Evolutionary conservation across 2,797 vertebrate genomes (phyloP).

Genomic region (Ataeniobius toweri): DNA sequence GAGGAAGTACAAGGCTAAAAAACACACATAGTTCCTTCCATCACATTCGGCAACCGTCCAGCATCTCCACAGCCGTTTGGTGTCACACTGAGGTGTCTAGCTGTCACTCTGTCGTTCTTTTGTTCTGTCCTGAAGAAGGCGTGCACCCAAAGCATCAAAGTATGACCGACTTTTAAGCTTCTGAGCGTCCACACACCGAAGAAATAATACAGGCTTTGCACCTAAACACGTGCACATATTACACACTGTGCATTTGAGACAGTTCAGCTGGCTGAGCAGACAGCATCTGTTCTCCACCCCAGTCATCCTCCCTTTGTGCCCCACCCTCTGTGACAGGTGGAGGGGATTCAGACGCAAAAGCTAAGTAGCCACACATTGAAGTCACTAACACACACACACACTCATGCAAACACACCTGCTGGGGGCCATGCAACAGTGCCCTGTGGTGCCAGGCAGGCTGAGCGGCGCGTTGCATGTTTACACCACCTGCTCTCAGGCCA

Average conservation of each 20-base stretch:
- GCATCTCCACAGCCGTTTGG: slow-evolving; percentile 49
- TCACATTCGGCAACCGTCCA: slow-evolving; percentile 54
- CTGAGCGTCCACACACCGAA: slow-evolving; percentile 22
- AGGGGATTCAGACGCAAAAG: slow-evolving; percentile 61
- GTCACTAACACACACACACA: slow-evolving; percentile 60
- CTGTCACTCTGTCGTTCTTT: slow-evolving; percentile 58
- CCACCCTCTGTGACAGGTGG: slow-evolving; percentile 80
- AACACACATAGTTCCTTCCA: slow-evolving; percentile 33
- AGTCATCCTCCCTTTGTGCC: slow-evolving; percentile 64
- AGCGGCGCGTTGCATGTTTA: slow-evolving; percentile 57
- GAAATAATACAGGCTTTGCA: slow-evolving; percentile 25
- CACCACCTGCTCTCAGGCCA: slow-evolving; percentile 75
- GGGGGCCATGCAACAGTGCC: slow-evolving; percentile 57
- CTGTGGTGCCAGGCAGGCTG: slow-evolving; percentile 66
- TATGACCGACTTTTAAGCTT: slow-evolving; percentile 61
- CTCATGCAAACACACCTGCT: slow-evolving; percentile 62
- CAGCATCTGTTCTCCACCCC: slow-evolving; percentile 78
- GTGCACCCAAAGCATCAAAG: slow-evolving; percentile 59
- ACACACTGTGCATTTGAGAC: slow-evolving; percentile 55
- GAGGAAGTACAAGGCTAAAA: slow-evolving; percentile 43
- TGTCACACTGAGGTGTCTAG: slow-evolving; percentile 45
- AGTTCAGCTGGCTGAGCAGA: slow-evolving; percentile 63
- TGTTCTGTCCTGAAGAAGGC: slow-evolving; percentile 59
- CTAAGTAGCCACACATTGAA: slow-evolving; percentile 47
- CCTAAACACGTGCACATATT: slow-evolving; percentile 24